Evolutionary conservation across 2,797 vertebrate genomes (phyloP), one percentile per base, ranked within the genome.

Genomic region (Phaenicophaeus curvirostris): DNA sequence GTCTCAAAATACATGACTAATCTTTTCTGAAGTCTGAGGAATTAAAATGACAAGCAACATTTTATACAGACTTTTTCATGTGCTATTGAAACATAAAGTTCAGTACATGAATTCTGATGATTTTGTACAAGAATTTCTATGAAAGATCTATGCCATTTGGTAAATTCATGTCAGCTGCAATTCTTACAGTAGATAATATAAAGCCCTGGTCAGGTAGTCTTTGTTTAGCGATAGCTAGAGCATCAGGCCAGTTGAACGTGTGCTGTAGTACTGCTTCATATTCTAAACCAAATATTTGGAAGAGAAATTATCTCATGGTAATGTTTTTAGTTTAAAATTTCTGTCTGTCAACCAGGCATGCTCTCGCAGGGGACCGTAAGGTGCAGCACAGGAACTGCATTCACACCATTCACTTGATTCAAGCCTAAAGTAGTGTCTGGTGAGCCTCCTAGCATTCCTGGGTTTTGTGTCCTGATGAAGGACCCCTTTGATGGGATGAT

Each of bases 151-250:
- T 95, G 91, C 94, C 5, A 41, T 97, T 97, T 95, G 93, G 94
- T 96, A 83, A 95, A 85, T 95, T 89, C 80, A 95, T 96, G 97
- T 96, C 93, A 96, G 91, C 95, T 97, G 95, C 94, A 96, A 57
- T 96, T 96, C 79, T 91, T 96, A 91, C 46, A 87, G 97, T 89
- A 93, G 93, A 74, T 91, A 74, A 90, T 87, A 79, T 72, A 95
- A 96, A 96, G 85, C 90, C 85, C 88, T 97, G 94, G 79, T 94
- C 94, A 95, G 94, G 76, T 76, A 94, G 88, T 91, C 94, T 94
- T 95, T 97, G 87, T 95, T 95, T 94, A 94, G 94, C 95, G 95
- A 87, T 53, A 93, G 88, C 85, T 78, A 90, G 90, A 87, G 95
- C 85, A 87, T 75, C 46, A 78, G 89, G 94, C 88, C 76, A 58